phyloP scores from a whole-genome alignment of 2,113 vertebrate species.

The Mungos mungo region DNA sequence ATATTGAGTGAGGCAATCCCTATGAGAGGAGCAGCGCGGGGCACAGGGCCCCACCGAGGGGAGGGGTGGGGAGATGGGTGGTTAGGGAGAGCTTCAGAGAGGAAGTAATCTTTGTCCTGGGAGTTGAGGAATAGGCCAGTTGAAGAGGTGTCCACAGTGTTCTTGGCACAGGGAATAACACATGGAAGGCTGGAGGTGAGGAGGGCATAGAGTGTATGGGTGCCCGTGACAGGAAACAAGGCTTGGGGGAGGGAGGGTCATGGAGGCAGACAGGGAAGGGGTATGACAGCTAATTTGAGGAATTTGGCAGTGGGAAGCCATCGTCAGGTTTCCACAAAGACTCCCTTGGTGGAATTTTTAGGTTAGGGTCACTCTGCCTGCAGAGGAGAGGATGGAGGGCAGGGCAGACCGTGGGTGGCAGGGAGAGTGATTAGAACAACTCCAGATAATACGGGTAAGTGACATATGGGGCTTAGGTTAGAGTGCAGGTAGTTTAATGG shows the following conservation, averaged over 20 bases:
- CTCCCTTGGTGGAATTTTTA: accelerated
- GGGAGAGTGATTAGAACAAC: not conserved
- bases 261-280: not conserved
- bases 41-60: not conserved
- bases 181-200: not conserved
- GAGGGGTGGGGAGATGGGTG: no score
- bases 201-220: accelerated
- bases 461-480: not conserved
- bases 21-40: not conserved
- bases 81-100: not conserved
- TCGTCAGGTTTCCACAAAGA: not conserved
- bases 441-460: not conserved
- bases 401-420: no score
- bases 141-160: not conserved
- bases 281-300: not conserved
- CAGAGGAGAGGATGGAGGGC: not conserved
- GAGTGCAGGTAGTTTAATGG: not conserved
- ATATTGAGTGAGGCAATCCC: not conserved
- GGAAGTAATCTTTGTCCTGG: not conserved
- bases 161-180: not conserved
- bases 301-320: not conserved
- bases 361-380: not conserved
- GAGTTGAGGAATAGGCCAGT: not conserved
- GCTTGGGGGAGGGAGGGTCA: not conserved
- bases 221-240: not conserved